Conservation (phyloP, 2,113 vertebrate species). For the Neolamprologus falcicula region DNA sequence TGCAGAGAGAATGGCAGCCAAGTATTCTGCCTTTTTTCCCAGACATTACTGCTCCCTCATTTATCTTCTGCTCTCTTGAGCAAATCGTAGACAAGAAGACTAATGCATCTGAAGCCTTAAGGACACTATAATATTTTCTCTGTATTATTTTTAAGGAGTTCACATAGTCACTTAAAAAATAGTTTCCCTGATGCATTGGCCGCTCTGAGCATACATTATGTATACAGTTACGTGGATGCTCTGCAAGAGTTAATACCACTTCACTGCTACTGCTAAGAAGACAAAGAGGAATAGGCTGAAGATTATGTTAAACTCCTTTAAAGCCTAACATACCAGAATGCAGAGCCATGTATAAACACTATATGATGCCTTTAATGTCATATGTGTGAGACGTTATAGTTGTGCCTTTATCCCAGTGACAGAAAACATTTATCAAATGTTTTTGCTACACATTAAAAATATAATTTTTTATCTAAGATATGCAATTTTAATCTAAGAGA, state of each 20-base stretch:
- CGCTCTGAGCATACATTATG: neutral
- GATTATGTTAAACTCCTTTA: neutral
- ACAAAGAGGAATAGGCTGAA: rapidly evolving
- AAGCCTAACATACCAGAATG: neutral
- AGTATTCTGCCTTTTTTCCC: constrained; percentile 63
- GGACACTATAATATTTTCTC: neutral
- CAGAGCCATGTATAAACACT: neutral
- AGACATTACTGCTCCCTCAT: constrained; percentile 58
- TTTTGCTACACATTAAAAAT: neutral
- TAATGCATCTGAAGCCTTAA: constrained; percentile 25
- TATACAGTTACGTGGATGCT: neutral
- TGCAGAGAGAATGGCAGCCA: constrained; percentile 63
- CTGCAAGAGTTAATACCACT: neutral
- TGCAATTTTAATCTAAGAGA: neutral
- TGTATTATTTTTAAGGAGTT: constrained; percentile 25
- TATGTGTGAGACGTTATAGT: rapidly evolving
- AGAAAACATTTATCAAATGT: neutral
- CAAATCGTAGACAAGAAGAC: constrained; percentile 40
- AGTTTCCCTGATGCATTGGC: neutral
- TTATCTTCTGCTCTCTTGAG: constrained; percentile 60
- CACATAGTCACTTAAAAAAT: neutral
- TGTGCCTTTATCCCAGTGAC: neutral
- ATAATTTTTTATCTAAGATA: rapidly evolving
- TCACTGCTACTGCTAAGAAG: neutral
- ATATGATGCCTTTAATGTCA: neutral